Percentiles rank a stretch among this genome's conserved stretches.
These are phyloP conservation scores for Philopedon plagiatum DNA, from an alignment of 2,888 invertebrate genomes.

Conservation along the genomic window DNA sequence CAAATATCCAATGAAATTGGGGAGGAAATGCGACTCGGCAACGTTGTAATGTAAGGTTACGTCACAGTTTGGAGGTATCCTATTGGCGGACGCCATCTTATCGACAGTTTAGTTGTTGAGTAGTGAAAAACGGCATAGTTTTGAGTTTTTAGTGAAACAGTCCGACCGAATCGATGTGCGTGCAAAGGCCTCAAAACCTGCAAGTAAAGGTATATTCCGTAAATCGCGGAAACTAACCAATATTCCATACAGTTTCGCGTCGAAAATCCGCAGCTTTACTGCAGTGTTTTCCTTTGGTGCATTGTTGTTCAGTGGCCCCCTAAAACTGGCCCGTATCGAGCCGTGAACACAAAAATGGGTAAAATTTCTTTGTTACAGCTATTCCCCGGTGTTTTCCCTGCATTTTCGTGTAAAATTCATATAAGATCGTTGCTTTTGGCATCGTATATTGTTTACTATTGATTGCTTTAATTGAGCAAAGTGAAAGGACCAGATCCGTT, in stretches of 20 bases:
- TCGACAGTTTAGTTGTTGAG: conserved; percentile 59
- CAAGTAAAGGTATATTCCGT: conserved; percentile 47
- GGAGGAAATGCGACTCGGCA: conserved; percentile 10
- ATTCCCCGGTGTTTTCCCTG: conserved; percentile 13
- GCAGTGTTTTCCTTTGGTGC: conserved; percentile 59
- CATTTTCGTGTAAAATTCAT: conserved; percentile 17
- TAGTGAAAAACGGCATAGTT: conserved; percentile 48
- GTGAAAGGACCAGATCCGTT: conserved; percentile 52
- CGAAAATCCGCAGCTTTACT: conserved; percentile 59
- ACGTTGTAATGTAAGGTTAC: conserved; percentile 32
- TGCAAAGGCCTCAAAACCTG: conserved; percentile 42
- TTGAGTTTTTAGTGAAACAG: conserved; percentile 47
- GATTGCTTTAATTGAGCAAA: conserved; percentile 50
- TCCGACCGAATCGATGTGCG: conserved; percentile 46
- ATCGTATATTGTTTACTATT: conserved; percentile 48
- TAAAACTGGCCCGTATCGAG: conserved; percentile 36
- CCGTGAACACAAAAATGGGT: conserved; percentile 37
- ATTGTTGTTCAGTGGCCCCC: conserved; percentile 48
- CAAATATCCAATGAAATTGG: not conserved
- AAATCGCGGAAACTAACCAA: conserved; percentile 43
- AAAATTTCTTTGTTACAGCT: conserved; percentile 45
- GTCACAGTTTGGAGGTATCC: conserved; percentile 50
- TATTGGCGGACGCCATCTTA: conserved; percentile 67
- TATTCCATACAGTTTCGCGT: conserved; percentile 48
- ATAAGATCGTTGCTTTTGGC: not conserved